Evolutionary conservation across 2,797 vertebrate species (phyloP).

Genomic region (Tenualosa thibaudeaui): DNA sequence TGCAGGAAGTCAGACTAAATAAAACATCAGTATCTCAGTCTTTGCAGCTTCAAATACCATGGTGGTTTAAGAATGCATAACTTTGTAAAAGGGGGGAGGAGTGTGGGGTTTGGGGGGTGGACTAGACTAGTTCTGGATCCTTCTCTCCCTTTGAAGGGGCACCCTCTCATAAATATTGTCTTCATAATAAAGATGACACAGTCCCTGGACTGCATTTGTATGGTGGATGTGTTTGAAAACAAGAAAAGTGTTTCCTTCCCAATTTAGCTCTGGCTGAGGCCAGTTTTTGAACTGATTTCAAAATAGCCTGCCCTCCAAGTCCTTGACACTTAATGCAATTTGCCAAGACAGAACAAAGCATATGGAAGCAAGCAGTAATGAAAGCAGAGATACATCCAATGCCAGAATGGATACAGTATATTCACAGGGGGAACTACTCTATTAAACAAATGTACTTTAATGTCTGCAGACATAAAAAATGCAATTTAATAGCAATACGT

Average conservation of each 20-base stretch:
- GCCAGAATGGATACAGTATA: background rate
- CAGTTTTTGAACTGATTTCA: conserved; percentile 5
- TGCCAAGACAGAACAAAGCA: background rate
- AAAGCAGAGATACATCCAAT: background rate
- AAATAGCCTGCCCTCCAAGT: conserved; percentile 7
- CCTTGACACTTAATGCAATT: conserved; percentile 21
- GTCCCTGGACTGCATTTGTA: background rate
- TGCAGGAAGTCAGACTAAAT: too few relatives aligned
- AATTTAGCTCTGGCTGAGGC: background rate
- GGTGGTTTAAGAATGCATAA: background rate
- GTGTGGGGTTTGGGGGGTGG: too few relatives aligned
- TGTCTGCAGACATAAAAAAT: background rate
- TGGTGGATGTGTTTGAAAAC: background rate
- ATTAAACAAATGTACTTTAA: background rate
- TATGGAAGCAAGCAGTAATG: background rate
- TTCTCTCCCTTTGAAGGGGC: background rate
- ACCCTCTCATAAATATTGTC: conserved; percentile 4
- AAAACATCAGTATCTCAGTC: too few relatives aligned
- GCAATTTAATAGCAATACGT: background rate
- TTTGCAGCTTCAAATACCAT: too few relatives aligned
- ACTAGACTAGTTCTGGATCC: background rate
- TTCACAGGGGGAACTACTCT: background rate
- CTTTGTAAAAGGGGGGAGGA: background rate
- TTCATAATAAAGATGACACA: background rate
- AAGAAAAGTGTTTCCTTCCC: background rate